A percentile compares a stretch with the other conserved stretches of the same genome.
Evolutionary conservation across 1,140 invertebrate species (phyloP).

Genomic region (Centruroides sculpturatus): DNA sequence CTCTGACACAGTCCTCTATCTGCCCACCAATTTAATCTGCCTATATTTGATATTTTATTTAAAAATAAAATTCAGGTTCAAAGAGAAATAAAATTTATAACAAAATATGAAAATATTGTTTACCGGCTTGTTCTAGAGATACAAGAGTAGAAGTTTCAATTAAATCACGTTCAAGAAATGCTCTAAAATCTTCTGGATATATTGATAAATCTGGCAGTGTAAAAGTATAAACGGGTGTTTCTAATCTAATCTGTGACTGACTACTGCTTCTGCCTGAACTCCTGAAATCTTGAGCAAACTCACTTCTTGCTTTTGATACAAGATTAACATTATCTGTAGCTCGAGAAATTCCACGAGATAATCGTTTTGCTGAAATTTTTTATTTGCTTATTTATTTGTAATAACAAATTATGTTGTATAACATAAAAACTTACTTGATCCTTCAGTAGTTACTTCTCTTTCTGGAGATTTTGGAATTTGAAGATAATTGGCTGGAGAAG

Average conservation of each 20-base stretch:
- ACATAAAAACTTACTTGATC: slow-evolving; percentile 6
- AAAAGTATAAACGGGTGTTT: slow-evolving; percentile 62
- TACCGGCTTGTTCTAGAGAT: slow-evolving; percentile 58
- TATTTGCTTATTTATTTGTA: not conserved
- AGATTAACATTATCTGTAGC: slow-evolving; percentile 66
- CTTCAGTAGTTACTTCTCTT: slow-evolving; percentile 2
- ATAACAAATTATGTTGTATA: not conserved
- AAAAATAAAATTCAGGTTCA: not conserved
- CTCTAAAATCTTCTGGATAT: slow-evolving; percentile 54
- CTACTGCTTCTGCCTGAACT: slow-evolving; percentile 28
- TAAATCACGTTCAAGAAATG: slow-evolving; percentile 73
- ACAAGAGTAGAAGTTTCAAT: slow-evolving; percentile 68
- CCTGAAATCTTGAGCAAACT: slow-evolving; percentile 45
- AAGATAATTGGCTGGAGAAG: not conserved
- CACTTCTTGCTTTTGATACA: slow-evolving; percentile 52
- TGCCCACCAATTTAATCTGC: slow-evolving; percentile 77
- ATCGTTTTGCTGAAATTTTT: slow-evolving; percentile 37
- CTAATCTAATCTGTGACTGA: slow-evolving; percentile 20
- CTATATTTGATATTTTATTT: slow-evolving; percentile 21
- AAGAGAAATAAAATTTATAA: not conserved
- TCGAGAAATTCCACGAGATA: slow-evolving; percentile 67
- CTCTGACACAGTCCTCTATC: slow-evolving; percentile 40
- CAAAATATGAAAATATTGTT: not conserved
- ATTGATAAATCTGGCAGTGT: slow-evolving; percentile 65
- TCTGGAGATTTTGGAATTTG: slow-evolving; percentile 3